A percentile compares a stretch with the other conserved stretches of the same genome.
These are phyloP conservation scores for Agrenia bidenticulata DNA, from an alignment of 2,888 invertebrate genomes.

Conservation along the genomic window DNA sequence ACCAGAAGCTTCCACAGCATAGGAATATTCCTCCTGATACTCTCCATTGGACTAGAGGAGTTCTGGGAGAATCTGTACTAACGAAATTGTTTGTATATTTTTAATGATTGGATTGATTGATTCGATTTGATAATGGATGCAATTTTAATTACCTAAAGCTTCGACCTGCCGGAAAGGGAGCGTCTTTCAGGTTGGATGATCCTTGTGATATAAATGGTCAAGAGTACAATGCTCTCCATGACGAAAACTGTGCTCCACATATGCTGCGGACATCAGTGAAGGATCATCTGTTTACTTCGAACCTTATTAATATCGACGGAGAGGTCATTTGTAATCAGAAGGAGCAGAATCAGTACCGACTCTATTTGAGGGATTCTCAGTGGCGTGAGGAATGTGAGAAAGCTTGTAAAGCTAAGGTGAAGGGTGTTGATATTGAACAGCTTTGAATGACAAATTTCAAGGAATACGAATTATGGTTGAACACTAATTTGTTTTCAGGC, in stretches of 20 bases:
- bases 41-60: background rate
- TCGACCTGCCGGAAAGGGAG: background rate
- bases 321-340: background rate
- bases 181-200: background rate
- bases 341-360: slow-evolving; percentile 5
- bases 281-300: background rate
- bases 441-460: no score
- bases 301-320: background rate
- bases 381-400: background rate
- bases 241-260: background rate
- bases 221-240: background rate
- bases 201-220: background rate
- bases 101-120: no score
- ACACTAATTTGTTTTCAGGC: no score
- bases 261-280: background rate
- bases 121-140: background rate
- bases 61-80: background rate
- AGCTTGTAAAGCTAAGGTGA: no score
- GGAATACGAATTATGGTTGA: no score
- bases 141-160: background rate
- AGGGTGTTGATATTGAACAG: no score
- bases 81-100: background rate
- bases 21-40: background rate
- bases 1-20: slow-evolving; percentile 1
- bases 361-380: background rate